Base-by-base conservation (phyloP, 2,888 invertebrate species). In the Phorcus lineatus region DNA sequence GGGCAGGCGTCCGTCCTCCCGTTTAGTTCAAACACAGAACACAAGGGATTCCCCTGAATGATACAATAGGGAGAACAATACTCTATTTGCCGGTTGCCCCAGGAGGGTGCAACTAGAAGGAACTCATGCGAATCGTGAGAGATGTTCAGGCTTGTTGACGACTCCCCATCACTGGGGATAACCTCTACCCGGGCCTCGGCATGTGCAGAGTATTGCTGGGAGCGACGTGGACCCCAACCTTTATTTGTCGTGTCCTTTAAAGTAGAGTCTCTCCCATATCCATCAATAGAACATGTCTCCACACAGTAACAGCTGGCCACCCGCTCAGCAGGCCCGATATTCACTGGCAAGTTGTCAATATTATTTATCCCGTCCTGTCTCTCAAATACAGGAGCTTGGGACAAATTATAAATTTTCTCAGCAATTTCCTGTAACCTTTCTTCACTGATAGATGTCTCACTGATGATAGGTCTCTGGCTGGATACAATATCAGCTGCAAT, bases 31-130 rank as follows among this genome's bases (percentile, higher is more conserved):
- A 40, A 70, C 70, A 70, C 17, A 19, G 70, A 17, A 70, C 19
- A 36, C 36, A 40, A 40, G 31, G n/a, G 70, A 70, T 40, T 70
- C 57, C 57, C 57, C 22, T 4, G 36, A 40, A 70, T 6, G 70
- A 40, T 36, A 70, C 70, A 70, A 70, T 70, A 19, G 70, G 70
- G 19, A n/a, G 70, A 36, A 70, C 70, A 70, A 70, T 70, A 70
- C 31, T 70, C 70, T 40, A 36, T 40, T 40, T 70, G 70, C 47
- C 47, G 47, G 57, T 19, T n/a, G 16, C 31, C 31, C 70, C 70
- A 40, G 70, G 31, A 36, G 31, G 28, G 70, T 40, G 70, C 62
- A 62, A 62, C 28, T 62, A 11, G 24, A 62, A 62, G 40, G 40
- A 31, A 70, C 31, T 70, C 70, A 70, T 70, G 70, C 70, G 70